These are phyloP conservation scores for Liopterus haemorrhoidalis DNA, from an alignment of 2,888 invertebrate species.

Conservation along the genomic window DNA sequence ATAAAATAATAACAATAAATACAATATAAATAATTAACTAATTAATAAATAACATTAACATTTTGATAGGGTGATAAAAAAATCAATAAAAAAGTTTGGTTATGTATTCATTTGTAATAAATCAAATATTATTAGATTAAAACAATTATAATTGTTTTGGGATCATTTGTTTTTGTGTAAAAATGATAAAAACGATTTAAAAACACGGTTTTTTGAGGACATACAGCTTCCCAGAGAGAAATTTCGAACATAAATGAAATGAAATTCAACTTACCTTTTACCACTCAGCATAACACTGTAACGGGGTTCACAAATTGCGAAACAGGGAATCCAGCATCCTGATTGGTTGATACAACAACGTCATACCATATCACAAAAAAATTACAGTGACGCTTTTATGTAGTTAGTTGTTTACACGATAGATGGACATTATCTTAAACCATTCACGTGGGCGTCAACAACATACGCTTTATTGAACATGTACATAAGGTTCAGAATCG, in stretches of 20 bases:
- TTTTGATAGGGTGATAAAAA: slow-evolving; percentile 33
- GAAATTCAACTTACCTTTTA: slow-evolving; percentile 49
- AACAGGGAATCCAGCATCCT: slow-evolving; percentile 43
- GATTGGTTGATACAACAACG: slow-evolving; percentile 45
- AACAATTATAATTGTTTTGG: slow-evolving; percentile 5
- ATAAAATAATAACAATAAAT: slow-evolving; percentile 8
- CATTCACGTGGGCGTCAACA: too few species aligned
- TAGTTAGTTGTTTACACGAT: slow-evolving; percentile 21
- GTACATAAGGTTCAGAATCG: too few species aligned
- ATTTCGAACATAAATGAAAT: slow-evolving; percentile 47
- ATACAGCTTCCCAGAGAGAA: slow-evolving; percentile 38
- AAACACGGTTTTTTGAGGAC: slow-evolving; percentile 30
- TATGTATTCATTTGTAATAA: slow-evolving; percentile 39
- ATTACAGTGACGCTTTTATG: slow-evolving; percentile 35
- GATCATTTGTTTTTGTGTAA: background rate
- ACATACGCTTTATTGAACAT: too few species aligned
- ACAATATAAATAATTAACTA: background rate
- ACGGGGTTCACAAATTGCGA: slow-evolving; percentile 45
- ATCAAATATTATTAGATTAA: slow-evolving; percentile 16
- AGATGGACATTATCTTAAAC: too few species aligned
- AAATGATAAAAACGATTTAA: slow-evolving; percentile 9
- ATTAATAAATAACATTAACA: too few species aligned
- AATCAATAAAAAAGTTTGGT: slow-evolving; percentile 47
- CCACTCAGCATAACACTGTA: slow-evolving; percentile 46
- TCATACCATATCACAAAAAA: slow-evolving; percentile 48